phyloP scores from a whole-genome alignment of 2,888 invertebrate species.

The Scrobipalpa costella region DNA sequence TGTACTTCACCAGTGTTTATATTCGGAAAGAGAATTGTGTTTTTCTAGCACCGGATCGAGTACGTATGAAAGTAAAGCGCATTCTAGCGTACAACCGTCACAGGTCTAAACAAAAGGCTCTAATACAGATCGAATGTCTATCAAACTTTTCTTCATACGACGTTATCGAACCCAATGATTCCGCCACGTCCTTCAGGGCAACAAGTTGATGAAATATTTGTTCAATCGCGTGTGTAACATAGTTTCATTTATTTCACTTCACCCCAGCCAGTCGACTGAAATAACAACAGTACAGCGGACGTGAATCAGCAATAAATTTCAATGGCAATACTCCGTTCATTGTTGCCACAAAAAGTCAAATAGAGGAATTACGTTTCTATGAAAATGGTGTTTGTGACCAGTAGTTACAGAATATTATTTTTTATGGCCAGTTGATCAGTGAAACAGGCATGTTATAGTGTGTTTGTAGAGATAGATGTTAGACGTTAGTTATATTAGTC shows the following conservation, averaged over 20 bases:
- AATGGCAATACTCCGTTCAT: conserved; percentile 55
- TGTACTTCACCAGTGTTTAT: too few species aligned
- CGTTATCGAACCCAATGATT: conserved; percentile 61
- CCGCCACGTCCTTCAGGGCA: conserved; percentile 65
- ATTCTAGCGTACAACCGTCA: conserved; percentile 31
- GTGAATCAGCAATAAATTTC: conserved; percentile 73
- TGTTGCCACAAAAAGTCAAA: conserved; percentile 44
- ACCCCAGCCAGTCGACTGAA: conserved; percentile 70
- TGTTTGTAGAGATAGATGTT: not conserved
- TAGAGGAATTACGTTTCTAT: conserved; percentile 39
- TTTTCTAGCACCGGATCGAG: too few species aligned
- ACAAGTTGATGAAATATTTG: conserved; percentile 79
- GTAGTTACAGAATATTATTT: conserved; percentile 11
- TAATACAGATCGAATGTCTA: conserved; percentile 47
- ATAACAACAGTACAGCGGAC: conserved; percentile 69
- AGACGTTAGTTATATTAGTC: too few species aligned
- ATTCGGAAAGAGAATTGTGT: too few species aligned
- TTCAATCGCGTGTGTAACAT: conserved; percentile 75
- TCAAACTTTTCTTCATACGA: conserved; percentile 49
- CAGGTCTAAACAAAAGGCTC: conserved; percentile 32
- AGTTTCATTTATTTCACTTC: conserved; percentile 79
- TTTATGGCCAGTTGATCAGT: not conserved
- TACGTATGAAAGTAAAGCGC: not conserved
- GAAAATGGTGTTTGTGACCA: conserved; percentile 25
- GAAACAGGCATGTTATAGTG: not conserved